Evolutionary conservation across 2,113 vertebrate species (phyloP).

Genomic region (Emydocephalus ijimae): DNA sequence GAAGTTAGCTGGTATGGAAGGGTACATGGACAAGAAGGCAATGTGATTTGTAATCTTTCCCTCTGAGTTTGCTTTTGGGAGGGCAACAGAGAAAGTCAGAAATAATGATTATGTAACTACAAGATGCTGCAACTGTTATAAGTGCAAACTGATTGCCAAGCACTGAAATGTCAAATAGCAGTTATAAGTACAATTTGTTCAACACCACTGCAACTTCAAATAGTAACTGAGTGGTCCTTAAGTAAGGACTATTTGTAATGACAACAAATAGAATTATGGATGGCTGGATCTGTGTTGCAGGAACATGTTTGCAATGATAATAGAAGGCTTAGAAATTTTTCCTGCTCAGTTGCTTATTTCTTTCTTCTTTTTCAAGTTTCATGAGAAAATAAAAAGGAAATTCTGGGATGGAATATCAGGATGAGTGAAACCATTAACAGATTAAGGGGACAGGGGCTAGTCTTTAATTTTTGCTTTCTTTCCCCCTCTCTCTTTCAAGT

Average conservation of each 20-base stretch:
- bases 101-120: neutral
- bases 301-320: neutral
- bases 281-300: neutral
- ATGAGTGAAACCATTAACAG: neutral
- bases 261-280: neutral
- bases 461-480: neutral
- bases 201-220: neutral
- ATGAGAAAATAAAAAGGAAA: neutral
- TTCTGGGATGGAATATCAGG: neutral
- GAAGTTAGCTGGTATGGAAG: neutral
- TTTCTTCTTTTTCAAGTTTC: neutral
- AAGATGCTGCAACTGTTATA: neutral
- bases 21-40: neutral
- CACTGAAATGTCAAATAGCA: neutral
- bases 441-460: neutral
- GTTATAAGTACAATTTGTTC: neutral
- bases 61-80: neutral
- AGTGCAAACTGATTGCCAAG: neutral
- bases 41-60: neutral
- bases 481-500: neutral
- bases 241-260: neutral
- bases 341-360: neutral
- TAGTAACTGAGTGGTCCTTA: neutral
- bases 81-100: neutral
- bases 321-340: neutral